Conservation (phyloP, 2,797 vertebrate species). For the Lycodopsis pacificus region DNA sequence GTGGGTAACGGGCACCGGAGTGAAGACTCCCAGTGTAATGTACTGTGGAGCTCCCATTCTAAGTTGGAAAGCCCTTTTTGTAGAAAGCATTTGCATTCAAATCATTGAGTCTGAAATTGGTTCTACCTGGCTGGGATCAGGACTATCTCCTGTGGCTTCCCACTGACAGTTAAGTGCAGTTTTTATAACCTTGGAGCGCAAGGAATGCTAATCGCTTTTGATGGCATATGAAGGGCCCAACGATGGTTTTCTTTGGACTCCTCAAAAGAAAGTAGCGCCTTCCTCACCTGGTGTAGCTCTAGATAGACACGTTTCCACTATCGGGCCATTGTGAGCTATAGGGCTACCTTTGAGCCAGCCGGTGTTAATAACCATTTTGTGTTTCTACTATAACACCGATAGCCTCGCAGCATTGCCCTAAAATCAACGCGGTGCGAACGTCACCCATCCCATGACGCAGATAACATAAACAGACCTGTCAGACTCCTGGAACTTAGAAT, state of each 20-base stretch:
- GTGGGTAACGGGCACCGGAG: conserved; percentile 67
- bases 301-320: conserved; percentile 4
- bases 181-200: conserved; percentile 74
- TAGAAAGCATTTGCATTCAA: conserved; percentile 85
- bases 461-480: background rate
- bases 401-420: background rate
- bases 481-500: background rate
- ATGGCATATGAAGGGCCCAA: conserved; percentile 59
- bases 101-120: conserved; percentile 85
- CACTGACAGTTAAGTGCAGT: conserved; percentile 69
- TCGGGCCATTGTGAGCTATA: background rate
- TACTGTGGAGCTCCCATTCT: conserved; percentile 67
- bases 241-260: conserved; percentile 58
- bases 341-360: background rate
- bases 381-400: background rate
- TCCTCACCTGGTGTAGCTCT: conserved; percentile 33
- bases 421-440: background rate
- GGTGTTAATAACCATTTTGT: background rate
- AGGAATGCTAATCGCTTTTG: conserved; percentile 78
- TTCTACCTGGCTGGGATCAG: conserved; percentile 82
- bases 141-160: conserved; percentile 80
- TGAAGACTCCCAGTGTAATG: conserved; percentile 76
- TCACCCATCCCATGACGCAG: background rate
- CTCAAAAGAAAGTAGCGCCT: conserved; percentile 30
- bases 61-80: conserved; percentile 71